A percentile compares a stretch with the other conserved stretches of the same genome.
phyloP scores from a whole-genome alignment of 2,888 invertebrate species.

The Scotopteryx bipunctaria region DNA sequence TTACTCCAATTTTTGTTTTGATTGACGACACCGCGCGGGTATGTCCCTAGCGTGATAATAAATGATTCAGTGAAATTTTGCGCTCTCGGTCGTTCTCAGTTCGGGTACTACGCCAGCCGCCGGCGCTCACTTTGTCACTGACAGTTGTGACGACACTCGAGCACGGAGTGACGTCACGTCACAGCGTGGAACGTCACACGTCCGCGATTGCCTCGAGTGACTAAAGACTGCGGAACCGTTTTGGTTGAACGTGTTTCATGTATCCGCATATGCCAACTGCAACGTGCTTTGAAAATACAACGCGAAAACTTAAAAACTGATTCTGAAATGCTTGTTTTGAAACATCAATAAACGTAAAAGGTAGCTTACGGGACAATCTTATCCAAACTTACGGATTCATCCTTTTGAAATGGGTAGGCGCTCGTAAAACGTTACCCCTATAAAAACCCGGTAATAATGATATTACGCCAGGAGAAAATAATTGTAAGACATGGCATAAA shows the following conservation, averaged over 20 bases:
- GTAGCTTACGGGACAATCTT: conserved; percentile 38
- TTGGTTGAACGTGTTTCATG: conserved; percentile 18
- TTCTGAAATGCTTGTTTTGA: conserved; percentile 28
- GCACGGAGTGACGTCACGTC: conserved; percentile 37
- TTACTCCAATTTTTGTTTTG: conserved; percentile 40
- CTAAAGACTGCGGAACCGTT: conserved; percentile 29
- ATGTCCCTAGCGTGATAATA: conserved; percentile 44
- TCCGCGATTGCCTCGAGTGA: conserved; percentile 22
- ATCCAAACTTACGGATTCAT: conserved; percentile 40
- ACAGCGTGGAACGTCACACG: conserved; percentile 36
- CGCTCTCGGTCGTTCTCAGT: conserved; percentile 23
- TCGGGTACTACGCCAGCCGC: conserved; percentile 19
- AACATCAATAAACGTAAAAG: conserved; percentile 37
- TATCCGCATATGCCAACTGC: conserved; percentile 16
- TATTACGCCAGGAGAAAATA: conserved; percentile 61
- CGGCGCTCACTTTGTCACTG: conserved; percentile 34
- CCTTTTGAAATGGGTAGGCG: conserved; percentile 36
- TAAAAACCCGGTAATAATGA: conserved; percentile 66
- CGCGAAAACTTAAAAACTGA: not conserved
- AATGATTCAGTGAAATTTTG: conserved; percentile 48
- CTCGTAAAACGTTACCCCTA: conserved; percentile 61
- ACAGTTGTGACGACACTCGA: conserved; percentile 41
- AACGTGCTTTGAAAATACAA: conserved; percentile 1
- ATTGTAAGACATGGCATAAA: conserved; percentile 61
- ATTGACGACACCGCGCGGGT: conserved; percentile 40